Percentiles rank a stretch among this genome's conserved stretches.
phyloP scores from a whole-genome alignment of 1,140 invertebrate species.

The Gyrodactylus salaris region DNA sequence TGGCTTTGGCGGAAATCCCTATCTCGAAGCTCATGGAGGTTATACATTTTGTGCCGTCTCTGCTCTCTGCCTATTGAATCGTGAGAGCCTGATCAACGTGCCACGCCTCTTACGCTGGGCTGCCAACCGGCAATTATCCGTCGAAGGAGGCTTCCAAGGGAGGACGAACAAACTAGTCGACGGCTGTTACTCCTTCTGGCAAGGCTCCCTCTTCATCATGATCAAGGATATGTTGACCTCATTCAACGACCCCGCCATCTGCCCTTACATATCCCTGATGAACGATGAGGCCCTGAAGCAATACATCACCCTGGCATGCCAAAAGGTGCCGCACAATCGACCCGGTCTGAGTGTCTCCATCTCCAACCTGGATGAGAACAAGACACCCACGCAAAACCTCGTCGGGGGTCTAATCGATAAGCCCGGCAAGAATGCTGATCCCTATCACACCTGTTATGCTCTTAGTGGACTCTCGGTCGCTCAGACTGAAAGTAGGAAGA shows the following conservation, averaged over 20 bases:
- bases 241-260: not conserved
- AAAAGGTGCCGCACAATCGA: not conserved
- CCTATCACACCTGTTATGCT: slow-evolving; percentile 6
- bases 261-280: not conserved
- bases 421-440: slow-evolving; percentile 5
- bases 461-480: slow-evolving; percentile 3
- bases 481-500: not conserved
- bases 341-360: not conserved
- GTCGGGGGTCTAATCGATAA: slow-evolving; percentile 4
- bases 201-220: slow-evolving; percentile 29
- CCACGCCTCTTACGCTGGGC: slow-evolving; percentile 44
- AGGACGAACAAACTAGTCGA: slow-evolving; percentile 91
- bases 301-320: not conserved
- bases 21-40: slow-evolving; percentile 84
- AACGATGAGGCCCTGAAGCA: not conserved
- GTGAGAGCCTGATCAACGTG: slow-evolving; percentile 40
- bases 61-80: slow-evolving; percentile 41
- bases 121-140: slow-evolving; percentile 48
- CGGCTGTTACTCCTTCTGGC: slow-evolving; percentile 95
- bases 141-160: slow-evolving; percentile 52
- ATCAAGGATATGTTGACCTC: not conserved
- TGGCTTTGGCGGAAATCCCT: slow-evolving; percentile 65
- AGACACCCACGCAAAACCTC: not conserved
- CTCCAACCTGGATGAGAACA: not conserved
- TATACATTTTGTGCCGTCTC: slow-evolving; percentile 86